Evolutionary conservation across 37 sponge, comb jelly and placozoan species (phyloP), one percentile per base, ranked within the genome.

Genomic region (Aphrocallistes beatrix): DNA sequence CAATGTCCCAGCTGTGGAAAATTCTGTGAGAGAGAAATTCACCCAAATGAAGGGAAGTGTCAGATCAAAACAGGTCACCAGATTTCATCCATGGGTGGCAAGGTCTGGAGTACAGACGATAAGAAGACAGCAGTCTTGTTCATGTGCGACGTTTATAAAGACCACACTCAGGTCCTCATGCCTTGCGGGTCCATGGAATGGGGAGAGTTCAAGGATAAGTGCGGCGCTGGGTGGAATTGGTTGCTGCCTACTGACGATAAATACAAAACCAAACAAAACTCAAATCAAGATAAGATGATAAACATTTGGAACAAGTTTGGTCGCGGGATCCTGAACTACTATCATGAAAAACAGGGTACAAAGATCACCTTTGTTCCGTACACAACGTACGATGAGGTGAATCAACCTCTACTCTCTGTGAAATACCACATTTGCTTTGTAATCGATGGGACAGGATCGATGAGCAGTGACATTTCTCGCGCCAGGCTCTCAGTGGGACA

Each of bases 1-100:
- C 25, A 60, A 60, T 60, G 75, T 30, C 75, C 75, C 75, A 60
- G 75, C 75, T 60, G 75, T 13, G 75, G 75, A 13, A 60, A 60
- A 60, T 28, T 60, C 34, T 60, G 75, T 60, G 75, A 60, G 75
- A 60, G 21, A 30, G 75, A 60, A 13, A 21, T 60, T 13, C 75
- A 60, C 21, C 25, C 34, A 6, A 19, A 60, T 30, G 75, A 28
- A 25, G 75, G 34, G 75, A 60, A 60, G n/a, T 60, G 75, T 13
- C 75, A 60, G 21, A 60, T 60, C 10, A 60, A 60, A 60, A 60
- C 75, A 60, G 75, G 75, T 19, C 75, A 60, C 34, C 75, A 60
- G 34, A 60, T 60, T 19, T 60, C 28, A 25, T 60, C 75, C 10
- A 60, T 60, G 75, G 75, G 75, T 19, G 75, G 75, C 28, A 60